Evolutionary conservation across 35 echinoderm and acorn worm genomes (phyloP).

Genomic region (Heliocidaris tuberculata): DNA sequence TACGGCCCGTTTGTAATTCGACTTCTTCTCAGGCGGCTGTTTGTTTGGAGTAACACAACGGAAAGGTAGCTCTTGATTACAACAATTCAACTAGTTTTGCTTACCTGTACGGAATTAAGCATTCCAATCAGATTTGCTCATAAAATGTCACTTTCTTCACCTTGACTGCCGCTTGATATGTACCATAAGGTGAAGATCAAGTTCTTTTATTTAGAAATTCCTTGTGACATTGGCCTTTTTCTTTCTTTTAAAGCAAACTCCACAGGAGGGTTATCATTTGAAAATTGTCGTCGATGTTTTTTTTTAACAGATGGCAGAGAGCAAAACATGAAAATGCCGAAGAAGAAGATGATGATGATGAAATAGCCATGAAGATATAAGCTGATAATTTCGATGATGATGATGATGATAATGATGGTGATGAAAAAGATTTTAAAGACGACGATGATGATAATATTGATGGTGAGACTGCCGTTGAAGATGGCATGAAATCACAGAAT

Average conservation of each 20-base stretch:
- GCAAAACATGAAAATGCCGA: no score
- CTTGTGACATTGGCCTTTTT: background rate
- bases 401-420: background rate
- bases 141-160: slow-evolving; percentile 25
- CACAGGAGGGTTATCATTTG: no score
- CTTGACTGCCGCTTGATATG: background rate
- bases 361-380: no score
- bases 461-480: background rate
- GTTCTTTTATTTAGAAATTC: background rate
- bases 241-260: no score
- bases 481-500: background rate
- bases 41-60: slow-evolving; percentile 36
- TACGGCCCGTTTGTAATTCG: slow-evolving; percentile 20
- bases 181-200: background rate
- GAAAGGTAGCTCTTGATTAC: slow-evolving; percentile 25
- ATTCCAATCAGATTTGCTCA: slow-evolving; percentile 48
- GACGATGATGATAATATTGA: background rate
- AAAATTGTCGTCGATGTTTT: no score
- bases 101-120: slow-evolving; percentile 36
- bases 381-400: no score
- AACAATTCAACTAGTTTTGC: slow-evolving; percentile 29
- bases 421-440: background rate
- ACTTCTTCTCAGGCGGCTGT: slow-evolving; percentile 19
- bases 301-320: no score
- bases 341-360: no score